phyloP scores from a whole-genome alignment of 2,888 invertebrate species.

The Heliconius sara region DNA sequence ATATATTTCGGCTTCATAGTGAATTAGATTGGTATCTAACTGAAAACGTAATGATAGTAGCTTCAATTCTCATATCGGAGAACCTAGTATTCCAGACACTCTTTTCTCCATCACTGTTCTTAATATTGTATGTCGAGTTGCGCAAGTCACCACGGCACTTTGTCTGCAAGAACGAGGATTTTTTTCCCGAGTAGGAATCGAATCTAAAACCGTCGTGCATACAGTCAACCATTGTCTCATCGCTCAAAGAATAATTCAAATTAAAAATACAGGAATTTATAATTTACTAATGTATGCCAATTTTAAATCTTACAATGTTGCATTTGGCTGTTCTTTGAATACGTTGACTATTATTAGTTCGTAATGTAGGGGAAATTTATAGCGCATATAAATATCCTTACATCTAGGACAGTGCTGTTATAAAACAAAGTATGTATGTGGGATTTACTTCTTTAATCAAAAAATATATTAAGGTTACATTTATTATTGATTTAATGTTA shows the following conservation, averaged over 20 bases:
- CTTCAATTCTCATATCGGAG: too few species aligned
- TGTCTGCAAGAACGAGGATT: not conserved
- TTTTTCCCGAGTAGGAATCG: not conserved
- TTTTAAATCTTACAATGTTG: not conserved
- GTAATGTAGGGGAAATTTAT: conserved; percentile 15
- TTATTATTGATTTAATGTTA: too few species aligned
- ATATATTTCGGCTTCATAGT: too few species aligned
- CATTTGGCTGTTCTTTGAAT: conserved; percentile 10
- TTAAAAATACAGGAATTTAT: not conserved
- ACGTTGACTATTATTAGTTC: not conserved
- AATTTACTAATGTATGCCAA: not conserved
- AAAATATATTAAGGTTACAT: not conserved
- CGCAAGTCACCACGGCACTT: not conserved
- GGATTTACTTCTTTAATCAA: not conserved
- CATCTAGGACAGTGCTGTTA: not conserved
- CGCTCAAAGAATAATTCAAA: not conserved
- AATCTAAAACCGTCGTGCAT: not conserved
- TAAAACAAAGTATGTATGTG: not conserved
- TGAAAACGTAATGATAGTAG: too few species aligned
- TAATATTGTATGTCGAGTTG: not conserved
- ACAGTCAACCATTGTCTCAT: not conserved
- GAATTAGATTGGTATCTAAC: too few species aligned
- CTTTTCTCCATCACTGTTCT: too few species aligned
- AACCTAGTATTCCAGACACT: too few species aligned
- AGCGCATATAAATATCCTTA: conserved; percentile 4